Evolutionary conservation across 2,888 invertebrate species (phyloP), one percentile per base, ranked within the genome.

Genomic region (Eupithecia tripunctaria): DNA sequence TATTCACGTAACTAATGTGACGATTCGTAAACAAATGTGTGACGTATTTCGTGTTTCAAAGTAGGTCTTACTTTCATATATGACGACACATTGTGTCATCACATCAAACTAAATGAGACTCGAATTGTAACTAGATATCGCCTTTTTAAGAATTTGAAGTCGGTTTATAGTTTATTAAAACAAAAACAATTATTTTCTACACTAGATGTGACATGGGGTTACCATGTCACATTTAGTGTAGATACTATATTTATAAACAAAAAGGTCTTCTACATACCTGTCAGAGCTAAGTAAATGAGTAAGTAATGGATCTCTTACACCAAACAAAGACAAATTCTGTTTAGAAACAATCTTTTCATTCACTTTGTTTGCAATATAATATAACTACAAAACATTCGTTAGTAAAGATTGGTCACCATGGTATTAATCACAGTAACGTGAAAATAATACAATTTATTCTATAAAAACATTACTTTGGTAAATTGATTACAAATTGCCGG

Each of bases 401-500:
- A 25, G 71, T 69, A 73, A 76, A 72, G 68, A 80, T 78, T 74
- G 62, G 43, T 51, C 21, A 21, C 2, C 47, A 51, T 71, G 64
- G 83, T 84, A 82, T 80, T 82, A 79, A 83, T 81, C 82, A 84
- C 82, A 86, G 86, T 84, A 83, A 82, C 79, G 82, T 78, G 76
- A 86, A 89, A 89, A 88, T 36, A 6, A 32, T n/a, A 82, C 87
- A 90, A 90, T 89, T 87, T 89, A 89, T 91, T 86, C 84, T 82
- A 89, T 87, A 86, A 87, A 88, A 87, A 85, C 88, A 88, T 89
- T 86, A 88, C 84, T 87, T 87, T 84, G 80, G 83, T 59, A 62
- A 87, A 90, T 89, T 84, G 87, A 89, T 89, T 85, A 89, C 89
- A 91, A 91, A 90, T 89, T 88, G 85, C 82, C 80, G n/a, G n/a